These are phyloP conservation scores for Arctopsyche grandis DNA, from an alignment of 1,140 invertebrate species.

Conservation along the genomic window DNA sequence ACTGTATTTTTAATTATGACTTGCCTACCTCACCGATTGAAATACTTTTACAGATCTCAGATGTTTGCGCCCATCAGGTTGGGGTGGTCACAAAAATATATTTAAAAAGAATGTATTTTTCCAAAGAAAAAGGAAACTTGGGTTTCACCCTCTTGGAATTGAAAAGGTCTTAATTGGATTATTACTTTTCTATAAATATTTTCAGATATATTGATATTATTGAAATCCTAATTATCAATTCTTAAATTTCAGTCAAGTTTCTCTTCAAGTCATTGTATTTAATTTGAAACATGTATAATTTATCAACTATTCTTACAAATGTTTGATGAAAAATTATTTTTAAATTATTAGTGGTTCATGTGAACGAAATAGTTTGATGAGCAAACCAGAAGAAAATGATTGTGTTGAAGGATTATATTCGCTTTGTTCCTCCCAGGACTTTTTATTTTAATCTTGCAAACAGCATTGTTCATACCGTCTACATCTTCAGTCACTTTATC, in stretches of 20 bases:
- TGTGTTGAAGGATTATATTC: no score
- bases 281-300: not conserved
- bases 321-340: no score
- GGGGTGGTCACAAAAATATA: conserved; percentile 38
- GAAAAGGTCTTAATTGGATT: not conserved
- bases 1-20: conserved; percentile 47
- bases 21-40: conserved; percentile 53
- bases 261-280: conserved; percentile 2
- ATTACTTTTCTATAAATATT: not conserved
- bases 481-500: no score
- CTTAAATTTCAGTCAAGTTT: not conserved
- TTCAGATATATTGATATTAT: no score
- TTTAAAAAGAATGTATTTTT: not conserved
- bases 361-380: no score
- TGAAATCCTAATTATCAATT: not conserved
- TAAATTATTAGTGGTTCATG: no score
- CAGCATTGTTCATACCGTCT: no score
- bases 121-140: not conserved
- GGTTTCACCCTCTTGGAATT: not conserved
- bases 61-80: not conserved
- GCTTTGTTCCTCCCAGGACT: no score
- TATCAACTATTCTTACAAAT: no score
- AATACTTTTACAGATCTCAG: conserved; percentile 49
- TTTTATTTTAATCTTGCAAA: no score
- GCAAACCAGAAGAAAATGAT: no score